Conservation (phyloP, 2,888 invertebrate genomes). For the Ectropis crepuscularia region DNA sequence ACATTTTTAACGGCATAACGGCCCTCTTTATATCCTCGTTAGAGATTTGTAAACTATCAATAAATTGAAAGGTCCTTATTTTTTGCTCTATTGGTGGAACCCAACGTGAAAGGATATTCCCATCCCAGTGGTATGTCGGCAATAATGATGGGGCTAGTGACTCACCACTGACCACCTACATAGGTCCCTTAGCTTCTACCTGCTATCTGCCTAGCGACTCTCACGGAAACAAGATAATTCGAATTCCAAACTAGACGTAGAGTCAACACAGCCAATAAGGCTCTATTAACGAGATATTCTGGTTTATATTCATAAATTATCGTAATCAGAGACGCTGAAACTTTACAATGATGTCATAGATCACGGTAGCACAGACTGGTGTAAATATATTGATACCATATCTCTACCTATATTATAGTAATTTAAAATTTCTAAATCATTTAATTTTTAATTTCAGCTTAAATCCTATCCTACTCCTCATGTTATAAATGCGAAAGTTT, state of each 20-base stretch:
- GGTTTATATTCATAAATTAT: too few species aligned
- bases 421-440: too few species aligned
- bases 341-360: too few species aligned
- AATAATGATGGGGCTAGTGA: slow-evolving; percentile 40
- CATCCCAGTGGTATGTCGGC: slow-evolving; percentile 44
- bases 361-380: too few species aligned
- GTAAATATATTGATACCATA: too few species aligned
- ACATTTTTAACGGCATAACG: not conserved
- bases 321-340: too few species aligned
- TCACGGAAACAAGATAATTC: slow-evolving; percentile 12
- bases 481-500: too few species aligned
- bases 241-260: slow-evolving; percentile 34
- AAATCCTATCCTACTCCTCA: too few species aligned
- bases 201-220: slow-evolving; percentile 45
- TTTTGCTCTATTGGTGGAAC: slow-evolving; percentile 7
- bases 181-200: slow-evolving; percentile 37
- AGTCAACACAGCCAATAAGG: not conserved
- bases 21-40: not conserved
- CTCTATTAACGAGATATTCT: not conserved
- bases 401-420: too few species aligned
- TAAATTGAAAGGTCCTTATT: slow-evolving; percentile 10
- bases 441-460: too few species aligned
- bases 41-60: not conserved
- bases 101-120: slow-evolving; percentile 31
- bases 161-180: slow-evolving; percentile 33